Conservation (phyloP, 2,888 invertebrate species). For the Drosophila melanocephala region DNA sequence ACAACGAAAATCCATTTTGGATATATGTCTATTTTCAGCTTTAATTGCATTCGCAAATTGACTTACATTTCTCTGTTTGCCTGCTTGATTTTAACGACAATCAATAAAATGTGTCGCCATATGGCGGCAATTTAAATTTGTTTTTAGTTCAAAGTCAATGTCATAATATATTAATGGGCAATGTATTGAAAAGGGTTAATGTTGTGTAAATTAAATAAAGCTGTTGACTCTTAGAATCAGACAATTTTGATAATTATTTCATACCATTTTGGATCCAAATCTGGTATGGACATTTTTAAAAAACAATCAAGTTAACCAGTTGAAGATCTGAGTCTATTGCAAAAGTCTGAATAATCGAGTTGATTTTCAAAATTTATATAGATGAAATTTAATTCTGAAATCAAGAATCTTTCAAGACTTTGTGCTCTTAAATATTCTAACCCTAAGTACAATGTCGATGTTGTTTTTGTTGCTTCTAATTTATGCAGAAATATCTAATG, state of each 20-base stretch:
- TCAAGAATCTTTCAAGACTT: conserved; percentile 11
- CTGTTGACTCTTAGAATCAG: background rate
- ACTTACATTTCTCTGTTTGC: conserved; percentile 18
- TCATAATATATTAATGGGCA: background rate
- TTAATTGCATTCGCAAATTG: conserved; percentile 11
- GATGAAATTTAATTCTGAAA: background rate
- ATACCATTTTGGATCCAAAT: background rate
- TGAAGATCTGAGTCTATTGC: background rate
- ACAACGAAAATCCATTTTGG: conserved; percentile 10
- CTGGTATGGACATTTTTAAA: background rate
- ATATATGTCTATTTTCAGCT: background rate
- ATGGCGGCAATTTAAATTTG: background rate
- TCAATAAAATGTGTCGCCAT: conserved; percentile 36
- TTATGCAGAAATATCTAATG: conserved; percentile 75
- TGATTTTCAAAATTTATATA: background rate
- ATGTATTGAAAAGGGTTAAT: background rate
- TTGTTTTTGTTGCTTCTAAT: conserved; percentile 51
- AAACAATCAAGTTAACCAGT: background rate
- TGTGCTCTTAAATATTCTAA: background rate
- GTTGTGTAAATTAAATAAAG: background rate
- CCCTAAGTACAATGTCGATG: background rate
- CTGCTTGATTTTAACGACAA: conserved; percentile 17
- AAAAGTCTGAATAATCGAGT: background rate
- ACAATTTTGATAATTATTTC: background rate
- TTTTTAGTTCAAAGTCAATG: background rate